These are phyloP conservation scores for Spea hammondii DNA, from an alignment of 2,797 vertebrate species.

Conservation along the genomic window DNA sequence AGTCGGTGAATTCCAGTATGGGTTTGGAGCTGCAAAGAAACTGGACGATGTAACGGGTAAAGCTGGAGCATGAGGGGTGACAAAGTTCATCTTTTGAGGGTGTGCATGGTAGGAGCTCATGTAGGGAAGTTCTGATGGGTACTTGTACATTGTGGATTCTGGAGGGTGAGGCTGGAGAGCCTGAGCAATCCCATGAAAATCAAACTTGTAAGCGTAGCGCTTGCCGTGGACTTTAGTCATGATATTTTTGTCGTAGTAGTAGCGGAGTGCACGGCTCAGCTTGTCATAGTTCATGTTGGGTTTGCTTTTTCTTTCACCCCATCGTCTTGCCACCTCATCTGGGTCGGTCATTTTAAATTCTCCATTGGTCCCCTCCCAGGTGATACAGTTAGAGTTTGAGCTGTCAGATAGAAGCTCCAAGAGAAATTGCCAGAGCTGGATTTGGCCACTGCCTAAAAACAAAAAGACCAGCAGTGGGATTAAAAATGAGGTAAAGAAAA, in stretches of 20 bases:
- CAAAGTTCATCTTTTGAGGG: slow-evolving; percentile 89
- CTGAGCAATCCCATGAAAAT: slow-evolving; percentile 87
- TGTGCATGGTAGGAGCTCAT: slow-evolving; percentile 83
- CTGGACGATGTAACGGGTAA: slow-evolving; percentile 80
- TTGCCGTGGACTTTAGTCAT: slow-evolving; percentile 91
- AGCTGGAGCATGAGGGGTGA: slow-evolving; percentile 75
- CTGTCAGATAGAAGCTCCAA: slow-evolving; percentile 85
- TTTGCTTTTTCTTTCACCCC: slow-evolving; percentile 85
- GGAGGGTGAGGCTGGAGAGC: slow-evolving; percentile 84
- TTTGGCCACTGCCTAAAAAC: slow-evolving; percentile 77
- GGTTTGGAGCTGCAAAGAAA: slow-evolving; percentile 78
- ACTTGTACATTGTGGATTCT: slow-evolving; percentile 83
- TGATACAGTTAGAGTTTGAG: slow-evolving; percentile 83
- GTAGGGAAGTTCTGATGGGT: slow-evolving; percentile 82
- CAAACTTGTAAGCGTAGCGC: slow-evolving; percentile 87
- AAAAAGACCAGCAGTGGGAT: background rate
- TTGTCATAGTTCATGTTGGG: slow-evolving; percentile 93
- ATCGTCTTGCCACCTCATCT: slow-evolving; percentile 83
- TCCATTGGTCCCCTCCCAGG: slow-evolving; percentile 86
- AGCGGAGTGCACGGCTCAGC: slow-evolving; percentile 84
- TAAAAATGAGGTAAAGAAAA: background rate
- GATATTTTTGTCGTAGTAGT: slow-evolving; percentile 91
- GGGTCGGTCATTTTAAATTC: slow-evolving; percentile 90
- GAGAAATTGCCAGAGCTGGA: slow-evolving; percentile 86
- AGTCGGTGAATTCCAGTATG: slow-evolving; percentile 84